A percentile compares a stretch with the other conserved stretches of the same genome.
These are phyloP conservation scores for Colletes collaris DNA, from an alignment of 2,888 invertebrate species.

Conservation along the genomic window DNA sequence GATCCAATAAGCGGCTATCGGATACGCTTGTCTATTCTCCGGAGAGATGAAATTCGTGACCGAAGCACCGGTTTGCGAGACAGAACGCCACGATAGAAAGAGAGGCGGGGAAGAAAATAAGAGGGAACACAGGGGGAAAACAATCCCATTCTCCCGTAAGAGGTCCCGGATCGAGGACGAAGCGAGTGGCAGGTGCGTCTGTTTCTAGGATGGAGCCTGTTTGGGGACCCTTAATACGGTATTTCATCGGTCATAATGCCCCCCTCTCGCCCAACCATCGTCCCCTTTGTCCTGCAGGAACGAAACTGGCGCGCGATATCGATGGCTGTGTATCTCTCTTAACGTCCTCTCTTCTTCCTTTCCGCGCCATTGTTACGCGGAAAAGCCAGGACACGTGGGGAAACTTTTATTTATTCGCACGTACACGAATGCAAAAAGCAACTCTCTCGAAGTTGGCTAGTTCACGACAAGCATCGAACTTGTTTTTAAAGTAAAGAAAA, in stretches of 20 bases:
- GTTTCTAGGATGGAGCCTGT: slow-evolving; percentile 54
- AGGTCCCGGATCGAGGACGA: slow-evolving; percentile 51
- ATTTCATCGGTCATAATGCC: slow-evolving; percentile 77
- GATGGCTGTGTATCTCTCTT: slow-evolving; percentile 31
- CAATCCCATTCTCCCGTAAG: slow-evolving; percentile 54
- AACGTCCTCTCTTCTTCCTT: not conserved
- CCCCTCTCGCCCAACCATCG: not conserved
- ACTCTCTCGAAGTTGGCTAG: too few relatives aligned
- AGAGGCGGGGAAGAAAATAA: slow-evolving; percentile 13
- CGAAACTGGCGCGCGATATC: slow-evolving; percentile 40
- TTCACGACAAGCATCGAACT: too few relatives aligned
- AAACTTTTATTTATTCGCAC: too few relatives aligned
- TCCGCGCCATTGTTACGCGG: not conserved
- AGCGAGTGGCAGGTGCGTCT: slow-evolving; percentile 69
- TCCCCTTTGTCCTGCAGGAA: slow-evolving; percentile 43
- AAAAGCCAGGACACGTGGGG: not conserved
- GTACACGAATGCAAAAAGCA: too few relatives aligned
- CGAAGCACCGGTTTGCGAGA: slow-evolving; percentile 25
- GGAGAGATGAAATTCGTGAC: slow-evolving; percentile 72
- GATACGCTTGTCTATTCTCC: slow-evolving; percentile 70
- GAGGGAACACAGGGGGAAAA: slow-evolving; percentile 53
- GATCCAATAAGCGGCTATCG: slow-evolving; percentile 73
- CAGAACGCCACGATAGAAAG: not conserved
- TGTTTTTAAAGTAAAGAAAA: too few relatives aligned
- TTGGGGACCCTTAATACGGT: slow-evolving; percentile 72